Percentiles rank a stretch among this genome's conserved stretches.
Conservation (phyloP, 2,888 invertebrate species). For the Adela reaumurella region DNA sequence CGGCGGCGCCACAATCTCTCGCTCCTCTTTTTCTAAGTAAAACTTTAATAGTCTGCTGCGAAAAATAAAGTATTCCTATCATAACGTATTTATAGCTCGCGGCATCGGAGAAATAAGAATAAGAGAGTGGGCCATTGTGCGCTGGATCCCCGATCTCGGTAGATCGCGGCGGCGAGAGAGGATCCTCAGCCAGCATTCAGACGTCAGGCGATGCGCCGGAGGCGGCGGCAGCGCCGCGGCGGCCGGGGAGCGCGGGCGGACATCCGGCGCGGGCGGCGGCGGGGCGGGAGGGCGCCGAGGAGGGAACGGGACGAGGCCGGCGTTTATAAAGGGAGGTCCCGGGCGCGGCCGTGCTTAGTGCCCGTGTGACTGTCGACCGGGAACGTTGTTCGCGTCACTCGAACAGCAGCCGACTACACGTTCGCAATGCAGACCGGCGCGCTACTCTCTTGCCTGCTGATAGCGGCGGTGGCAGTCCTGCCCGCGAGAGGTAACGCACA, state of each 20-base stretch:
- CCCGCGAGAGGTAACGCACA: constrained; percentile 52
- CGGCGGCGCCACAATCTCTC: not conserved
- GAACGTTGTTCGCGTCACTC: constrained; percentile 20
- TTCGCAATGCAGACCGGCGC: constrained; percentile 41
- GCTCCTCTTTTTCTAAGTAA: not conserved
- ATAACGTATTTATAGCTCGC: not conserved
- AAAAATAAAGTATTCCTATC: not conserved
- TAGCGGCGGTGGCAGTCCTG: constrained; percentile 48
- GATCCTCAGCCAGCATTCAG: not conserved
- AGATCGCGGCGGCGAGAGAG: constrained; percentile 20
- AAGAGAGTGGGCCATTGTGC: constrained; percentile 52
- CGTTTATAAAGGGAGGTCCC: constrained; percentile 29
- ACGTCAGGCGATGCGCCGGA: constrained; percentile 10
- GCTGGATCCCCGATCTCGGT: constrained; percentile 19
- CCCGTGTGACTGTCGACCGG: constrained; percentile 31
- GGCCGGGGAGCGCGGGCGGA: constrained; percentile 10
- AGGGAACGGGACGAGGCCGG: constrained; percentile 43
- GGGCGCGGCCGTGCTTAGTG: constrained; percentile 50
- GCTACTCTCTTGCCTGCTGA: constrained; percentile 52
- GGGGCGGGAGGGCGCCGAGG: constrained; percentile 30
- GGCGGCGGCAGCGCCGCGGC: constrained; percentile 25
- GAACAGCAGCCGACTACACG: constrained; percentile 16
- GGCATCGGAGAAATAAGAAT: constrained; percentile 37
- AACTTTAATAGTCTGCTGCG: not conserved
- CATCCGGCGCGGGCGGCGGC: constrained; percentile 7